phyloP scores from a whole-genome alignment of 2,113 vertebrate species.

The Alces alces region DNA sequence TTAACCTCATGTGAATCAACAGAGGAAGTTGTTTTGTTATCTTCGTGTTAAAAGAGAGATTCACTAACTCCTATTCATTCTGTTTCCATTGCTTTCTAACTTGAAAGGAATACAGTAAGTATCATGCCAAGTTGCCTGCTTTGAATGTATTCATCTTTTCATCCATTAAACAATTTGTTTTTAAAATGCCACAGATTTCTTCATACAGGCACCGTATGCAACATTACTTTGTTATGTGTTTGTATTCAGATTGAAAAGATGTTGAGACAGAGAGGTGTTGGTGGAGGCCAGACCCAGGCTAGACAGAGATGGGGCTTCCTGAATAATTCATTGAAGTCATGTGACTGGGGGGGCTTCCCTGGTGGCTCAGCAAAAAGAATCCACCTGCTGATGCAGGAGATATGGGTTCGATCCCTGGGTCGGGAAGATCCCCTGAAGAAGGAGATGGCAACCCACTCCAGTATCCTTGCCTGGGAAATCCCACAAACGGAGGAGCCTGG shows the following conservation, averaged over 20 bases:
- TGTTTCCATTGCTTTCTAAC: slow-evolving; percentile 79
- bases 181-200: not conserved
- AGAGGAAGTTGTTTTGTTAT: slow-evolving; percentile 23
- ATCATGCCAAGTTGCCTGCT: slow-evolving; percentile 56
- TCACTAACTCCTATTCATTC: slow-evolving; percentile 80
- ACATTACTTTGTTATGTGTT: not conserved
- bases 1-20: not conserved
- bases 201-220: not conserved
- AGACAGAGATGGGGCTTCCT: not conserved
- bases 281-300: not conserved
- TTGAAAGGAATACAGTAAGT: slow-evolving; percentile 83
- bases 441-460: not conserved
- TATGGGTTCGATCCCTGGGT: not conserved
- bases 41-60: not conserved
- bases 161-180: not conserved
- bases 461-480: not conserved
- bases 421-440: not conserved
- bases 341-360: not conserved
- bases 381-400: not conserved
- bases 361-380: not conserved
- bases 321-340: not conserved
- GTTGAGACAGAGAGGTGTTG: not conserved
- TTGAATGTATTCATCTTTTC: slow-evolving; percentile 52
- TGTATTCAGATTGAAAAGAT: not conserved
- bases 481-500: not conserved